These are phyloP conservation scores for Erythrocercus mccallii DNA, from an alignment of 2,113 vertebrate species.

Conservation along the genomic window DNA sequence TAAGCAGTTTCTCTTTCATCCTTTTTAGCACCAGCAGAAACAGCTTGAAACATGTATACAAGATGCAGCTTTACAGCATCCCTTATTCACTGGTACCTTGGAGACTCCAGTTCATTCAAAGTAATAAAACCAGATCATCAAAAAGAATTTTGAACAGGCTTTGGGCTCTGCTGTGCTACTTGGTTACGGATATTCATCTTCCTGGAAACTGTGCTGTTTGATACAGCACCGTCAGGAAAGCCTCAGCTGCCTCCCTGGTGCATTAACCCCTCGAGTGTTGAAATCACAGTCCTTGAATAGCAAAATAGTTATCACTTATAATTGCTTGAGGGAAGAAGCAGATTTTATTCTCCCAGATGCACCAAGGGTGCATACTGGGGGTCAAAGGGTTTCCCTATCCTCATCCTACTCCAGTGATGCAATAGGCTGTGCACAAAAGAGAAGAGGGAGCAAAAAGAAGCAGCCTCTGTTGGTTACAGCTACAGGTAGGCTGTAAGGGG, in stretches of 20 bases:
- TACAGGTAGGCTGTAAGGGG: not conserved
- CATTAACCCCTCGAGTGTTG: conserved; percentile 57
- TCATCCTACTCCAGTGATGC: not conserved
- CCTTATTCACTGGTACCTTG: conserved; percentile 67
- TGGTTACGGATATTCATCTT: conserved; percentile 68
- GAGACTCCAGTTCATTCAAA: conserved; percentile 69
- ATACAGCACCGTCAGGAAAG: conserved; percentile 52
- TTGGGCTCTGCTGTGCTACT: conserved; percentile 67
- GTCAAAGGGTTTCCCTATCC: not conserved
- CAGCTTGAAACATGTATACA: conserved; percentile 67
- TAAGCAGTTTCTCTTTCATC: conserved; percentile 67
- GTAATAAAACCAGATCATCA: conserved; percentile 71
- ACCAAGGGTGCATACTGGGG: not conserved
- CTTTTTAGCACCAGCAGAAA: conserved; percentile 49
- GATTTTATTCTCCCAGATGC: not conserved
- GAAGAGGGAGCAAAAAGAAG: not conserved
- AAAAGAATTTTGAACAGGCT: conserved; percentile 68
- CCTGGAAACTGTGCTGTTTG: conserved; percentile 60
- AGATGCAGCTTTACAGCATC: conserved; percentile 63
- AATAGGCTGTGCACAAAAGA: not conserved
- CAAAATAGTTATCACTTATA: conserved; percentile 29
- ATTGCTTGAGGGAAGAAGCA: conserved; percentile 37
- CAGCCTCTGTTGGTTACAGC: not conserved
- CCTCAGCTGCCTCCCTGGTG: conserved; percentile 52
- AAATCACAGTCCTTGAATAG: conserved; percentile 39